These are phyloP conservation scores for Drosophila yooni DNA, from an alignment of 2,888 invertebrate genomes.

Conservation along the genomic window DNA sequence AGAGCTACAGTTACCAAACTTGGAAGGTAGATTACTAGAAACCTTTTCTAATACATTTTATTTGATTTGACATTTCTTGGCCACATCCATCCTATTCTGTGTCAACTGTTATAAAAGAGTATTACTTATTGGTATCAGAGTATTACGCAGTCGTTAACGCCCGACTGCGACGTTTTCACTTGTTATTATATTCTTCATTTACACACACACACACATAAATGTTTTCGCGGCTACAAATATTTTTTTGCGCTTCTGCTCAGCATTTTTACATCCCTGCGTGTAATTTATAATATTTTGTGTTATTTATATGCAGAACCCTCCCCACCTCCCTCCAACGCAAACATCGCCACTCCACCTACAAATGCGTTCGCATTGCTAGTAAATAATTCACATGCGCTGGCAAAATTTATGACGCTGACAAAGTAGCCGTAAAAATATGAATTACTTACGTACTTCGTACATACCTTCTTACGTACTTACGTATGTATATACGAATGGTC, in stretches of 20 bases:
- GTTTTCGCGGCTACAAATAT: conserved; percentile 77
- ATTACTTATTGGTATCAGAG: not conserved
- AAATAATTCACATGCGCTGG: conserved; percentile 74
- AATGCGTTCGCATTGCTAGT: conserved; percentile 73
- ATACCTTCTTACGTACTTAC: conserved; percentile 12
- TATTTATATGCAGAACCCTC: conserved; percentile 65
- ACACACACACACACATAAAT: conserved; percentile 51
- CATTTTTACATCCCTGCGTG: conserved; percentile 71
- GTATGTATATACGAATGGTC: not conserved
- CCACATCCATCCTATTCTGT: not conserved
- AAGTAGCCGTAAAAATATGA: conserved; percentile 80
- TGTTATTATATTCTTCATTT: conserved; percentile 39
- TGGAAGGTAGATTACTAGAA: not conserved
- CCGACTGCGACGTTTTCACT: not conserved
- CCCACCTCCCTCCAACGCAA: not conserved
- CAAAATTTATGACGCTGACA: conserved; percentile 76
- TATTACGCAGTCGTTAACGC: not conserved
- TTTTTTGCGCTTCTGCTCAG: conserved; percentile 60
- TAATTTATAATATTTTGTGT: conserved; percentile 80
- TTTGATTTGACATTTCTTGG: accelerated
- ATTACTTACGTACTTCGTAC: conserved; percentile 56
- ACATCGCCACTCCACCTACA: not conserved
- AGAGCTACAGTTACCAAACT: not conserved
- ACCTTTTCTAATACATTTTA: too few species aligned
- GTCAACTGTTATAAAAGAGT: not conserved